Percentiles rank a stretch among this genome's conserved stretches.
These are phyloP conservation scores for Scytalopus superciliaris DNA, from an alignment of 2,113 vertebrate species.

Conservation along the genomic window DNA sequence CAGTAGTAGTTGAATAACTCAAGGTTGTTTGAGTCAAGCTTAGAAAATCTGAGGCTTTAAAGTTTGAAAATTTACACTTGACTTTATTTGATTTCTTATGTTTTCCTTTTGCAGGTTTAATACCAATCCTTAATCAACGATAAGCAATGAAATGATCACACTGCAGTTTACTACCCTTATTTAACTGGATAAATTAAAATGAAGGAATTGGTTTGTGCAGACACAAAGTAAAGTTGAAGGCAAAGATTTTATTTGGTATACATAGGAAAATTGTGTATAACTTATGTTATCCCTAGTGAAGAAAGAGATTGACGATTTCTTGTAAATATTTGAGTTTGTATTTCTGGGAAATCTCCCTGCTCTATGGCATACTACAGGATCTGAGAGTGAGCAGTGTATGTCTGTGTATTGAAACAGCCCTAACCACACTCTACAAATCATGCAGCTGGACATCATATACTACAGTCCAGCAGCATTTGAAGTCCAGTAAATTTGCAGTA, in stretches of 20 bases:
- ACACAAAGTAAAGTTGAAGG: conserved; percentile 67
- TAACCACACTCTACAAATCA: conserved; percentile 27
- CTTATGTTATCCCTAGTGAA: conserved; percentile 65
- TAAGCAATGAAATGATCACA: conserved; percentile 2
- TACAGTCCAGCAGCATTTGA: conserved; percentile 29
- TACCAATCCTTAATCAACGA: not conserved
- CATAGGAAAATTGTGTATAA: conserved; percentile 65
- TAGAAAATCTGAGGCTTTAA: not conserved
- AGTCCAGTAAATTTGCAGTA: conserved; percentile 67
- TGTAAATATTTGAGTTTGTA: conserved; percentile 74
- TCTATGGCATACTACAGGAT: conserved; percentile 66
- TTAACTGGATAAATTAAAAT: not conserved
- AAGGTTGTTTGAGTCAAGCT: not conserved
- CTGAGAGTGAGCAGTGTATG: conserved; percentile 59
- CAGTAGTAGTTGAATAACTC: not conserved
- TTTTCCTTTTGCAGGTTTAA: conserved; percentile 23
- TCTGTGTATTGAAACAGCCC: conserved; percentile 57
- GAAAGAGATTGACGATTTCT: conserved; percentile 59
- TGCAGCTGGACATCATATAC: conserved; percentile 18
- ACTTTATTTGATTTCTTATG: not conserved
- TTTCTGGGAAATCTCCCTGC: conserved; percentile 57
- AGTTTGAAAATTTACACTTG: not conserved
- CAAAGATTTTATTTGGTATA: conserved; percentile 69
- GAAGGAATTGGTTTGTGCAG: conserved; percentile 28
- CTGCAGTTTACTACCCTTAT: not conserved